A percentile compares a stretch with the other conserved stretches of the same genome.
These are phyloP conservation scores for Mycalesis mineus DNA, from an alignment of 2,888 invertebrate genomes.

Conservation along the genomic window DNA sequence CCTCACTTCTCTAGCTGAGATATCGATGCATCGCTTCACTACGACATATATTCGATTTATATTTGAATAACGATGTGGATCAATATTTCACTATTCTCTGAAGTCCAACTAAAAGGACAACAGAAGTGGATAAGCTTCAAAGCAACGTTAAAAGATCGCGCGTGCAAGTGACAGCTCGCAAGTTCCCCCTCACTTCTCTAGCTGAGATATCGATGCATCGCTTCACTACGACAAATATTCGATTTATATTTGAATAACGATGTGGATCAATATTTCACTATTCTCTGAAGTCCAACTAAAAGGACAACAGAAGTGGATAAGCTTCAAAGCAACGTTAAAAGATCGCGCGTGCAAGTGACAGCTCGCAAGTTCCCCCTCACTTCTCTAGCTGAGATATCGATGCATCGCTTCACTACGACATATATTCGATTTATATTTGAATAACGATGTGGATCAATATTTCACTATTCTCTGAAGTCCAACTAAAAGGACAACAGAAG, in stretches of 20 bases:
- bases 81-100: too few species aligned
- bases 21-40: not conserved
- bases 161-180: conserved; percentile 1
- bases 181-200: not conserved
- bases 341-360: conserved; percentile 3
- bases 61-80: not conserved
- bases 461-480: not conserved
- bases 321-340: not conserved
- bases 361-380: not conserved
- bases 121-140: not conserved
- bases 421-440: not conserved
- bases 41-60: not conserved
- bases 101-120: conserved; percentile 1
- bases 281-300: not conserved
- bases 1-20: not conserved
- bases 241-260: not conserved
- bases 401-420: not conserved
- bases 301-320: not conserved
- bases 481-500: conserved; percentile 1
- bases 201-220: conserved; percentile 1
- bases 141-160: not conserved
- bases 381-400: conserved; percentile 1
- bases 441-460: not conserved
- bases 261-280: not conserved
- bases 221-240: not conserved